Evolutionary conservation across 2,113 vertebrate genomes (phyloP).

Genomic region (Sus scrofa): T2T-Sscrofa CM000818.6:66265501-66266000

Average conservation of each 20-base stretch:
- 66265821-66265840: background rate
- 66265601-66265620: no score
- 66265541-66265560: no score
- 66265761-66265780: background rate
- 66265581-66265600: no score
- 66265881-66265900: slow-evolving; percentile 1
- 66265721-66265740: background rate
- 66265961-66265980: background rate
- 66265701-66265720: background rate
- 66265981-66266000: background rate
- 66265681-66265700: no score
- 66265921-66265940: background rate
- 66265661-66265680: no score
- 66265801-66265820: background rate
- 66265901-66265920: background rate
- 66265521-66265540: no score
- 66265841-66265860: background rate
- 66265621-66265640: no score
- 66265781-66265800: background rate
- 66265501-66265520: no score
- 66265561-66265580: no score
- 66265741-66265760: background rate
- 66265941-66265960: background rate
- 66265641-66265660: no score
- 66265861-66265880: background rate